Conservation (phyloP, 2,797 vertebrate species). For the Pantherophis alleghaniensis region DNA sequence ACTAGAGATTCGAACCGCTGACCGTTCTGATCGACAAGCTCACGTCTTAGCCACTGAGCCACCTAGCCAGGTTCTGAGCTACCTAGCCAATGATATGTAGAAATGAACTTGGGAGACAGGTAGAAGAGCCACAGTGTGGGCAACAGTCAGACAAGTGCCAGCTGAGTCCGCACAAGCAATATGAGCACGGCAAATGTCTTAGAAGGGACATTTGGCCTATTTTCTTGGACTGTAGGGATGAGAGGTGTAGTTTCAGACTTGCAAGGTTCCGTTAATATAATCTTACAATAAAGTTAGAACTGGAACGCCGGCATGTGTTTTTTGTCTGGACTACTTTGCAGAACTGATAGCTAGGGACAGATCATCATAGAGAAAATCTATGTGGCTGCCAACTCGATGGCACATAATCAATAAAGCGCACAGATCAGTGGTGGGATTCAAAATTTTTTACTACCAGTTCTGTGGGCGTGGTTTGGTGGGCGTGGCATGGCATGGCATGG, state of each 20-base stretch:
- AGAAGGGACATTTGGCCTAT: not conserved
- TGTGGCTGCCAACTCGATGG: not conserved
- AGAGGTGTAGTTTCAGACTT: not conserved
- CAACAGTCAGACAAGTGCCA: not conserved
- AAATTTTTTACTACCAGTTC: too few species aligned
- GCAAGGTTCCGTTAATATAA: not conserved
- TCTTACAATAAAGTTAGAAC: not conserved
- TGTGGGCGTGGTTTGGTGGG: too few species aligned
- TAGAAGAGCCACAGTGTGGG: not conserved
- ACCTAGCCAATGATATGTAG: not conserved
- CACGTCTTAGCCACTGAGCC: too few species aligned
- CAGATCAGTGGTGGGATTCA: too few species aligned
- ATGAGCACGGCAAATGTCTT: not conserved
- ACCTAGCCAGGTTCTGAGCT: too few species aligned
- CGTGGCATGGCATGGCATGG: too few species aligned
- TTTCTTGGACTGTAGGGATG: not conserved
- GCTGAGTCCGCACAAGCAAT: not conserved
- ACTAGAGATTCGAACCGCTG: too few species aligned
- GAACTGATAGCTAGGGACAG: not conserved
- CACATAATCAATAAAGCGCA: not conserved
- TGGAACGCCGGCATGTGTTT: not conserved
- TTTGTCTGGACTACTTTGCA: not conserved
- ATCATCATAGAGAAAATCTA: not conserved
- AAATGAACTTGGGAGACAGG: not conserved
- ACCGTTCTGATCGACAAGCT: too few species aligned